A percentile compares a stretch with the other conserved stretches of the same genome.
Evolutionary conservation across 2,888 invertebrate genomes (phyloP).

Genomic region (Dasysyrphus tricinctus): DNA sequence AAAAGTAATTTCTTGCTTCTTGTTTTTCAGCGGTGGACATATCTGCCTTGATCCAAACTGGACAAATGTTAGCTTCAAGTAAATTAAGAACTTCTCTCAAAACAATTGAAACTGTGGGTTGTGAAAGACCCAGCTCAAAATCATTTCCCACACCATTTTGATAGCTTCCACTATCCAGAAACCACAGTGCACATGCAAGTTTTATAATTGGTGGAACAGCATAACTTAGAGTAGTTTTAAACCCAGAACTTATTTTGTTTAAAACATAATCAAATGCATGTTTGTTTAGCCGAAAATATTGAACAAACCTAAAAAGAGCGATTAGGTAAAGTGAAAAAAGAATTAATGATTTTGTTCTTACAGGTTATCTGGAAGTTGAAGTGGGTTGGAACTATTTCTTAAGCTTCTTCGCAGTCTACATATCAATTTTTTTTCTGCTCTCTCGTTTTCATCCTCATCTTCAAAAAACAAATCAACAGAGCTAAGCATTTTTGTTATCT

Average conservation of each 20-base stretch:
- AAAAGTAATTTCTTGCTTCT: no score
- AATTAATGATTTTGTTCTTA: not conserved
- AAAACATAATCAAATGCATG: not conserved
- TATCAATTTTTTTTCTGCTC: not conserved
- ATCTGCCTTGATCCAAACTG: no score
- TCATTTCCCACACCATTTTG: not conserved
- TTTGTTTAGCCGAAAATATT: not conserved
- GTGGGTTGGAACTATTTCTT: not conserved
- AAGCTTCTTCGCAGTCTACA: not conserved
- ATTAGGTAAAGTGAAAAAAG: not conserved
- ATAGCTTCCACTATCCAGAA: constrained; percentile 2
- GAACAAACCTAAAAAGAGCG: not conserved
- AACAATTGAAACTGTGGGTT: not conserved
- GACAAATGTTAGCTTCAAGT: not conserved
- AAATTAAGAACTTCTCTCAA: not conserved
- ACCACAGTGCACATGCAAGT: not conserved
- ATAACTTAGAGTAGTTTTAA: not conserved
- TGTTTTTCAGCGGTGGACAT: no score
- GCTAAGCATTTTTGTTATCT: no score
- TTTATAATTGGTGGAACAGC: not conserved
- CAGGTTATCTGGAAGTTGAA: constrained; percentile 1
- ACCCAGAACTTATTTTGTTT: not conserved
- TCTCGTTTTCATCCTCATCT: not conserved
- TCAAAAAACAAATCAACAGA: no score
- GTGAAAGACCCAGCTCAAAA: not conserved